Base-by-base conservation (phyloP, 2,888 invertebrate genomes). In the Thelaira solivaga region DNA sequence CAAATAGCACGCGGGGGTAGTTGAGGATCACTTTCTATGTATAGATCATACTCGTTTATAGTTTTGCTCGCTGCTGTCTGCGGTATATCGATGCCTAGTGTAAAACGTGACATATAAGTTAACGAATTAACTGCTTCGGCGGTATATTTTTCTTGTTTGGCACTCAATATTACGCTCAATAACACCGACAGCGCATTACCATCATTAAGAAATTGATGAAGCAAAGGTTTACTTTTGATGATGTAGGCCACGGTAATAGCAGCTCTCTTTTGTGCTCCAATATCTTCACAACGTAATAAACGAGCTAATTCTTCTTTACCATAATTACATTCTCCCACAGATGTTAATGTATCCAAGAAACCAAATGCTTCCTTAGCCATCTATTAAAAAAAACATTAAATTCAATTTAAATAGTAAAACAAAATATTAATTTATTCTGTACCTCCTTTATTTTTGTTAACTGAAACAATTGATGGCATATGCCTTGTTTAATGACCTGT, bases 251-350 rank as follows among this genome's bases (percentile, higher is more conserved):
- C 86, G 1, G 88, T 86, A 34, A 89, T 87, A 4, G 89, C 88
- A 6, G 89, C 87, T 13, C 87, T 83, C 69, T 87, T 87, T 29
- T 89, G 88, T 1, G 85, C 83, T 55, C 73, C 67, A 2, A 80
- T 73, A 68, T 86, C 85, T 10, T 88, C 88, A 67, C 83, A 83
- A 43, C 86, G 87, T 43, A 89, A 71, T 3, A 88, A 79, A 34
- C 88, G 85, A 1, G 85, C 84, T 5, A 89, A 81, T 81, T 89
- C 88, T 11, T 88, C 89, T 73, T 87, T 86, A 53, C 89, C 89
- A 61, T 89, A 89, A 59, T 89, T 88, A 0, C 88, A 87, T 81
- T 89, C 88, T 0, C 87, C 89, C 0, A 89, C 89, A 55, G 84
- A 85, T n/a, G 86, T 86, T 1, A 89, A 82, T 0, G 85, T 87